Percentiles rank a stretch among this genome's conserved stretches.
Evolutionary conservation across 1,140 invertebrate species (phyloP).

Genomic region (Drosophila carrolli): DNA sequence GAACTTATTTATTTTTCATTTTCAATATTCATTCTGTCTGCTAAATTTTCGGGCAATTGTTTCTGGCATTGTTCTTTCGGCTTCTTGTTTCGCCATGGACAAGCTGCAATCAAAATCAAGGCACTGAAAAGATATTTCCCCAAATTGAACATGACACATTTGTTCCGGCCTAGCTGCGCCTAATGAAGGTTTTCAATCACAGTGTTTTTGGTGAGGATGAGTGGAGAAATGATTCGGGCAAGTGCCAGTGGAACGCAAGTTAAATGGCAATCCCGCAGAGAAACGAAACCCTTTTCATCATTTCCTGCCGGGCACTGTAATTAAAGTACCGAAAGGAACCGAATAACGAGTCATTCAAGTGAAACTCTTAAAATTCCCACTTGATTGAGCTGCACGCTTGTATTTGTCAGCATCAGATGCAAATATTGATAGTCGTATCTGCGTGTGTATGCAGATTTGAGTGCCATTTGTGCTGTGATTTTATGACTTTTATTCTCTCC

Average conservation of each 20-base stretch:
- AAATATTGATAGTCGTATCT: slow-evolving; percentile 26
- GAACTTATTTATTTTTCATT: slow-evolving; percentile 46
- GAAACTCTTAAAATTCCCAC: background rate
- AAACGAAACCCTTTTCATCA: background rate
- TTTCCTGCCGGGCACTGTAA: background rate
- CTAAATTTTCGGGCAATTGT: slow-evolving; percentile 39
- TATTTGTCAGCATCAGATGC: slow-evolving; percentile 14
- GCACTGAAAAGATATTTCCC: slow-evolving; percentile 59
- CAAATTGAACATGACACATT: slow-evolving; percentile 70
- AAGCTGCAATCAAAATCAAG: slow-evolving; percentile 60
- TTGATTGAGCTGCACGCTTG: slow-evolving; percentile 10
- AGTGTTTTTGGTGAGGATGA: background rate
- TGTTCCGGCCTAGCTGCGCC: slow-evolving; percentile 17
- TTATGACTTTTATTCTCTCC: slow-evolving; percentile 54
- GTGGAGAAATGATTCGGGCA: background rate
- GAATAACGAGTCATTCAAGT: slow-evolving; percentile 2
- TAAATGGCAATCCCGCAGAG: slow-evolving; percentile 15
- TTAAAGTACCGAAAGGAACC: slow-evolving; percentile 13
- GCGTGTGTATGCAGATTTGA: slow-evolving; percentile 28
- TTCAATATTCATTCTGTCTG: slow-evolving; percentile 46
- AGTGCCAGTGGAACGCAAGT: slow-evolving; percentile 27
- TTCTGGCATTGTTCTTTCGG: slow-evolving; percentile 38
- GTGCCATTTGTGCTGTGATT: slow-evolving; percentile 54
- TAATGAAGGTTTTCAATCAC: slow-evolving; percentile 59
- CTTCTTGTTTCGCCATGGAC: slow-evolving; percentile 45